A percentile compares a stretch with the other conserved stretches of the same genome.
These are phyloP conservation scores for Zaprionus vittiger DNA, from an alignment of 1,140 invertebrate species.

Conservation along the genomic window DNA sequence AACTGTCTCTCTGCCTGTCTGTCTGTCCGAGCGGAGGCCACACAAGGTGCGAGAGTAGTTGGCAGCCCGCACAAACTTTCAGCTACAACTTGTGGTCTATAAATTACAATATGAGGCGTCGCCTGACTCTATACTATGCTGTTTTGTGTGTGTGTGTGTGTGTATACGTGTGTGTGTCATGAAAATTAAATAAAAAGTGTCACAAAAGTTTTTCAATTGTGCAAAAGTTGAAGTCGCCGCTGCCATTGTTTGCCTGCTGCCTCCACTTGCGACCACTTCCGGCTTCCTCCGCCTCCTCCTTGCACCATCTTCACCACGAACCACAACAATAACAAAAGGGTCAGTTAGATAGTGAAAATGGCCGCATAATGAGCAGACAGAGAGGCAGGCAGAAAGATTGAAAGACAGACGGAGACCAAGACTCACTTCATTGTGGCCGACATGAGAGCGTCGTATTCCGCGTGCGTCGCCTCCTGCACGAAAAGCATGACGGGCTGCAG, in stretches of 20 bases:
- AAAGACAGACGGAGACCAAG: neutral
- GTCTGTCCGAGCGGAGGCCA: conserved; percentile 29
- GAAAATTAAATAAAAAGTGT: conserved; percentile 79
- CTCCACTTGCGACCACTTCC: neutral
- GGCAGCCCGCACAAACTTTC: conserved; percentile 16
- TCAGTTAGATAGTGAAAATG: conserved; percentile 33
- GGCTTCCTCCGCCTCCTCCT: neutral
- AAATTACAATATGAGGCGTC: conserved; percentile 77
- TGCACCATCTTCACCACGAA: neutral
- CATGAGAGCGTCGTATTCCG: conserved; percentile 94
- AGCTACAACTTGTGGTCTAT: conserved; percentile 66
- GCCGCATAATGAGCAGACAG: conserved; percentile 22
- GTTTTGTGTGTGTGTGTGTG: conserved; percentile 3
- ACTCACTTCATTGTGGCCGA: conserved; percentile 91
- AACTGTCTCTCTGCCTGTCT: neutral
- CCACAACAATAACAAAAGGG: conserved; percentile 45
- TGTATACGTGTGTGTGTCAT: conserved; percentile 50
- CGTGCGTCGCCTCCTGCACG: conserved; percentile 91
- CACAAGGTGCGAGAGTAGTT: conserved; percentile 54
- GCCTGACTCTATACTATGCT: neutral
- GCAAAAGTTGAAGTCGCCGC: conserved; percentile 50
- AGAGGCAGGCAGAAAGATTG: neutral
- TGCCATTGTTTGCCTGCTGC: conserved; percentile 45
- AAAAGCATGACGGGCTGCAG: conserved; percentile 95
- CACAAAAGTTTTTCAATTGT: conserved; percentile 80